Base-by-base conservation (phyloP, 2,113 vertebrate genomes). In the Orientallactaga bullata region DNA sequence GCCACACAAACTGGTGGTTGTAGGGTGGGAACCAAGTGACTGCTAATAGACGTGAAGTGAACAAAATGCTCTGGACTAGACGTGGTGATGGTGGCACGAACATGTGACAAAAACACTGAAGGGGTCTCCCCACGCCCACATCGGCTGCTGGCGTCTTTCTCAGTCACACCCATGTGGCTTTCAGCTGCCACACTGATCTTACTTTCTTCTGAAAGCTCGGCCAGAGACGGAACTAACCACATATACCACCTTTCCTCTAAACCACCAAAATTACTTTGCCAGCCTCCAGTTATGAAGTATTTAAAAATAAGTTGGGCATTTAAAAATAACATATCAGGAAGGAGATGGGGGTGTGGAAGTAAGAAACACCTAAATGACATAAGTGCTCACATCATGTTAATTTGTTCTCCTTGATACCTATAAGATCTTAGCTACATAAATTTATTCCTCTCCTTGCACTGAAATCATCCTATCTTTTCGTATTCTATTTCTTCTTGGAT, bases 321-420 rank as follows among this genome's bases (percentile, higher is more conserved):
- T 73, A 37, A 24, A 23, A 32, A 9, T 35, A 4, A 61, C 5
- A 35, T 32, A 81, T 32, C 71, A 51, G 71, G 39, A 82, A 65
- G 18, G 30, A 9, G 39, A 2, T 12, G 17, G 0, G 0, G 18
- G 0, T 6, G 10, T 5, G 2, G 5, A 42, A 26, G 26, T 4
- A 23, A 42, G 42, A 76, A 58, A 83, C 11, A 55, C n/a, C 39
- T n/a, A 47, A n/a, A 17, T 17, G 15, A 66, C 51, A 1, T 2
- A 65, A 42, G 20, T 1, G 5, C 15, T 35, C 63, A 28, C 7
- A 7, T 51, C 12, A 55, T 7, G 55, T 55, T 55, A 55, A 55
- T 13, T 16, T 66, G 18, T 32, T 18, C 65, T 12, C 47, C 30
- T 16, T 66, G 39, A 58, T 6, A 55, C 8, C 61, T 58, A 66